phyloP scores from a whole-genome alignment of 64 coral and sea anemone species.

The Montipora capricornis region DNA sequence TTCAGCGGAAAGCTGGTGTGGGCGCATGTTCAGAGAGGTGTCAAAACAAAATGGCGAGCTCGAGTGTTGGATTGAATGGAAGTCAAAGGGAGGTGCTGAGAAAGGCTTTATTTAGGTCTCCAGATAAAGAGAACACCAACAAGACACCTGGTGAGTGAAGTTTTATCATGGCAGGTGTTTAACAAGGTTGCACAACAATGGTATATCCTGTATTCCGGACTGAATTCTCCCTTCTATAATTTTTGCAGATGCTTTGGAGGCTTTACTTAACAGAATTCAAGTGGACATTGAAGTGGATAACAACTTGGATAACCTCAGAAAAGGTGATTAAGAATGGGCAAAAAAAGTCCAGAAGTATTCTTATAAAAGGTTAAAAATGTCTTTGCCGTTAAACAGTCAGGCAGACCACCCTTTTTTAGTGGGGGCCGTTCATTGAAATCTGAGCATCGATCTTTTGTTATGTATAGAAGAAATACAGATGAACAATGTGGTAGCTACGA shows the following conservation, averaged over 20 bases:
- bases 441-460: too few relatives aligned
- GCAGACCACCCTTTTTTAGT: too few relatives aligned
- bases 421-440: too few relatives aligned
- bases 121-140: conserved; percentile 52
- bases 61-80: background rate
- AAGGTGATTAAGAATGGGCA: conserved; percentile 47
- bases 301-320: conserved; percentile 76
- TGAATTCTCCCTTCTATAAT: background rate
- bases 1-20: conserved; percentile 10
- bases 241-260: conserved; percentile 74
- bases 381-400: too few relatives aligned
- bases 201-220: too few relatives aligned
- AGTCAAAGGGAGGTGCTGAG: conserved; percentile 37
- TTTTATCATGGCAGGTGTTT: too few relatives aligned
- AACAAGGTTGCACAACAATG: too few relatives aligned
- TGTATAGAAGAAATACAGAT: too few relatives aligned
- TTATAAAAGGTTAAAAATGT: background rate
- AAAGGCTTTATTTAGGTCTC: conserved; percentile 89
- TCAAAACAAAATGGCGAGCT: conserved; percentile 77
- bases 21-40: conserved; percentile 56
- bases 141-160: conserved; percentile 48
- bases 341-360: background rate
- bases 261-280: conserved; percentile 91
- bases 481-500: too few relatives aligned
- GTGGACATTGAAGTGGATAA: conserved; percentile 95